phyloP scores from a whole-genome alignment of 2,797 vertebrate species.

The Poecilia picta region DNA sequence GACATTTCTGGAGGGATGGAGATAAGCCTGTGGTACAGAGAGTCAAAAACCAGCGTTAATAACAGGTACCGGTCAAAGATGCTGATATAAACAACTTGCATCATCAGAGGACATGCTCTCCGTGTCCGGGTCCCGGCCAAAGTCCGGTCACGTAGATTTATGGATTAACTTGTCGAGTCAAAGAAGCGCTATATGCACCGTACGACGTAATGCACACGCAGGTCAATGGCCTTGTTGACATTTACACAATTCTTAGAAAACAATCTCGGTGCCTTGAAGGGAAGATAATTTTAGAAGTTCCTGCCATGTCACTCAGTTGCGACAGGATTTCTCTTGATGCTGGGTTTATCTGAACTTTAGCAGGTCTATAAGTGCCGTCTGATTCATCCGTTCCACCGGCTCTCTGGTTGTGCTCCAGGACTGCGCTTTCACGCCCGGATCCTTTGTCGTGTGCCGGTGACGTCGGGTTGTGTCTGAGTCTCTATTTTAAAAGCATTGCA shows the following conservation, averaged over 20 bases:
- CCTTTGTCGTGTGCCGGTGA: conserved; percentile 53
- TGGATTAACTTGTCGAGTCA: conserved; percentile 20
- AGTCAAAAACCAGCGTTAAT: conserved; percentile 96
- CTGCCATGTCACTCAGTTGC: conserved; percentile 32
- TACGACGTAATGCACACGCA: conserved; percentile 33
- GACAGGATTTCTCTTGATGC: conserved; percentile 64
- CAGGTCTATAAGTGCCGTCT: conserved; percentile 63
- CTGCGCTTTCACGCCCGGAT: conserved; percentile 59
- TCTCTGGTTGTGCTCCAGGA: conserved; percentile 45
- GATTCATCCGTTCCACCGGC: conserved; percentile 72
- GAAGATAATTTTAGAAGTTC: conserved; percentile 31
- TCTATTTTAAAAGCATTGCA: conserved; percentile 67
- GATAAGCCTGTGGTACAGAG: conserved; percentile 98
- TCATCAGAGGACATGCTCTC: background rate
- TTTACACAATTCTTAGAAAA: conserved; percentile 49
- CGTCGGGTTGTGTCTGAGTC: conserved; percentile 58
- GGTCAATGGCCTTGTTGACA: conserved; percentile 44
- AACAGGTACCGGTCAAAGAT: conserved; percentile 83
- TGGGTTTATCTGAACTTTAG: conserved; percentile 58
- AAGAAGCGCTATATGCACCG: conserved; percentile 22
- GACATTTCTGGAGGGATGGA: conserved; percentile 98
- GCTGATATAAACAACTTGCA: background rate
- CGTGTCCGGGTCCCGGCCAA: conserved; percentile 22
- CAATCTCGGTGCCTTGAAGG: conserved; percentile 31
- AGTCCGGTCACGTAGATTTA: background rate